Conservation (phyloP, 30 jellyfish, hydroid and myxozoan genomes). For the Haliclystus octoradiatus region DNA sequence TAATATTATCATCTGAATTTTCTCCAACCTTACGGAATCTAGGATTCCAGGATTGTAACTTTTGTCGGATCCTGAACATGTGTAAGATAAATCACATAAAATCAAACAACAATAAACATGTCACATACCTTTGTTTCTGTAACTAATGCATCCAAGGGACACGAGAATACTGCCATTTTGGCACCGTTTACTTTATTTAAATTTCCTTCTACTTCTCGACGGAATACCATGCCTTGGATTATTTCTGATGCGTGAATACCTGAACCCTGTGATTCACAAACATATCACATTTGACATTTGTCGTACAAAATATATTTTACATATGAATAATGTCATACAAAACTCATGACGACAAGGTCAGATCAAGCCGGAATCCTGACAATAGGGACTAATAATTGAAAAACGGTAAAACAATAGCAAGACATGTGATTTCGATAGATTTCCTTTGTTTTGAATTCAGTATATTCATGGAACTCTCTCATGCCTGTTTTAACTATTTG, state of each 20-base stretch:
- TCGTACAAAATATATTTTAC: background rate
- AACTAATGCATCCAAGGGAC: conserved; percentile 78
- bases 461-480: too few relatives aligned
- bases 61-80: too few relatives aligned
- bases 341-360: background rate
- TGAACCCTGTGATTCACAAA: conserved; percentile 51
- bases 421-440: too few relatives aligned
- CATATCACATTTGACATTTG: background rate
- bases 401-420: too few relatives aligned
- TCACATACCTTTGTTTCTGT: conserved; percentile 95
- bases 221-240: conserved; percentile 87
- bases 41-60: too few relatives aligned
- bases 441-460: too few relatives aligned
- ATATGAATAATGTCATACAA: background rate
- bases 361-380: too few relatives aligned
- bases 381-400: too few relatives aligned
- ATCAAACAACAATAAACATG: background rate
- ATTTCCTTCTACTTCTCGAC: conserved; percentile 88
- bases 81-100: too few relatives aligned
- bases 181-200: conserved; percentile 72
- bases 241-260: conserved; percentile 84
- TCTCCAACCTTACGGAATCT: too few relatives aligned
- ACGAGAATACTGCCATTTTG: conserved; percentile 78
- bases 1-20: too few relatives aligned
- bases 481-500: too few relatives aligned